Evolutionary conservation across 2,888 invertebrate genomes (phyloP).

Genomic region (Ischnura elegans): DNA sequence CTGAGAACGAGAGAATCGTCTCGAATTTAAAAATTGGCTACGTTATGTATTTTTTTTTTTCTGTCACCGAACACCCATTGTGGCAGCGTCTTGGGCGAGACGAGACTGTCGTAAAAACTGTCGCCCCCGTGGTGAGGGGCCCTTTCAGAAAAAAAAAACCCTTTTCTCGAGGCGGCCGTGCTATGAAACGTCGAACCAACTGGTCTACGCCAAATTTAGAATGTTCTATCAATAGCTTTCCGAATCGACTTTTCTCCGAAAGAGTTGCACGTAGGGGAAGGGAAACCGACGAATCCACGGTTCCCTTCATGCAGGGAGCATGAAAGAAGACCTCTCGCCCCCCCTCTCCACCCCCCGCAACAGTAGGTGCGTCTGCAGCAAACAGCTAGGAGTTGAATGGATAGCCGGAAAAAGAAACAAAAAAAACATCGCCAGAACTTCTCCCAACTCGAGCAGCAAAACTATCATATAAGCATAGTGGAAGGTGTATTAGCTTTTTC

Average conservation of each 20-base stretch:
- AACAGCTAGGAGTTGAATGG: neutral
- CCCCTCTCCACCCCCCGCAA: too few relatives aligned
- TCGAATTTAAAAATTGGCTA: neutral
- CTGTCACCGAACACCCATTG: neutral
- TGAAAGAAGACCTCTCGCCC: too few relatives aligned
- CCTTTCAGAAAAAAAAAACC: neutral
- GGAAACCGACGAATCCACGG: too few relatives aligned
- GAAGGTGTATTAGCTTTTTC: too few relatives aligned
- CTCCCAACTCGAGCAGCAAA: too few relatives aligned
- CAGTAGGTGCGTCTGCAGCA: too few relatives aligned
- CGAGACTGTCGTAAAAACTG: neutral
- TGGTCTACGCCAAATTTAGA: neutral
- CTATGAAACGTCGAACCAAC: neutral
- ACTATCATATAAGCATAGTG: too few relatives aligned
- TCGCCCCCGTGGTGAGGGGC: neutral
- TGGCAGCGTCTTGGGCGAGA: neutral
- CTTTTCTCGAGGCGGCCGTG: neutral
- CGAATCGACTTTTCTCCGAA: neutral
- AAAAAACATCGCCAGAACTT: too few relatives aligned
- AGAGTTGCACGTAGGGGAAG: too few relatives aligned
- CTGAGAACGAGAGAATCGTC: neutral
- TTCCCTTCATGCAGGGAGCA: too few relatives aligned
- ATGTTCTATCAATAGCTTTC: constrained; percentile 15
- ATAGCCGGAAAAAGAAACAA: too few relatives aligned
- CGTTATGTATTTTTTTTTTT: neutral